Base-by-base conservation (phyloP, 2,888 invertebrate species). In the Phanerotoma sp. region DNA sequence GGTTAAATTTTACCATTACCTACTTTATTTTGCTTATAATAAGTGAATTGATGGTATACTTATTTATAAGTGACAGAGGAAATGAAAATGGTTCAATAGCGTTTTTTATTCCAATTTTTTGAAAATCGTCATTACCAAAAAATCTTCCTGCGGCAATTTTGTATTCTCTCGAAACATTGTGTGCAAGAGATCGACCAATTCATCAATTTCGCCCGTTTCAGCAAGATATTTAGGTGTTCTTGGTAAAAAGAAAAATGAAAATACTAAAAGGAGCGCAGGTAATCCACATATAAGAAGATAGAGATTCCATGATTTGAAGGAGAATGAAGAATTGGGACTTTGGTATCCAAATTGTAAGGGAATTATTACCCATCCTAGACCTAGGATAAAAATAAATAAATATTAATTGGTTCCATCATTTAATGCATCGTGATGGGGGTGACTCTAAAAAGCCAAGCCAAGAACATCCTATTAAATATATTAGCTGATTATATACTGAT, bases 181-280 rank as follows among this genome's bases (percentile, higher is more conserved):
- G 67, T 83, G 82, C 15, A 91, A 80, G 42, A 86, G 83, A 22
- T 81, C 79, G 5, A 90, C 77, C 2, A 90, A 87, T 53, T 85
- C 85, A 37, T 87, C 86, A 32, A 87, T 83, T 72, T 88, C 86
- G 1, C 89, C 89, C 66, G 84, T 85, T 75, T 89, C 89, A 72
- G 90, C 82, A 68, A 90, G 82, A 77, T 88, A 90, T 74, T 90
- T 90, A 1, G 90, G 90, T 69, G 89, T 89, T 77, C 90, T 90
- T 0, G 90, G 89, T 77, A 89, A 87, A 58, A 82, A 80, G 60
- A 85, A 78, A 21, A 89, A 74, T 86, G 87, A 88, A 51, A 84
- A 56, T 6, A 79, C 86, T 30, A 86, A 82, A 41, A 84, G 38
- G 16, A 87, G 78, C 58, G 87, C 86, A 1, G 89, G 88, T 3